phyloP scores from a whole-genome alignment of 2,888 invertebrate species.

The Latheticus oryzae region DNA sequence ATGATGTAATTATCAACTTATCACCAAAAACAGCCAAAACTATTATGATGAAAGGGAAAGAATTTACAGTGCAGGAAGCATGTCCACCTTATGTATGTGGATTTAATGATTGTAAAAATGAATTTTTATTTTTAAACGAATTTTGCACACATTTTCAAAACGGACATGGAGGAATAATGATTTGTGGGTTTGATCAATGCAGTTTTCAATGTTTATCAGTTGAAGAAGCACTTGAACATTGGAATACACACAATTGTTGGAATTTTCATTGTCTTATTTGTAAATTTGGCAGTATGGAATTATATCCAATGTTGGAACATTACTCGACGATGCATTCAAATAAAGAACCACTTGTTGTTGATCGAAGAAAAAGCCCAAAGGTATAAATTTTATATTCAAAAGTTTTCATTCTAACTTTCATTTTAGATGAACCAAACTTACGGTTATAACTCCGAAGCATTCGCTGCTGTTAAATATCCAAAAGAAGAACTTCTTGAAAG shows the following conservation, averaged over 20 bases:
- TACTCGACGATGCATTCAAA: slow-evolving; percentile 65
- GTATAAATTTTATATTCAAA: too few species aligned
- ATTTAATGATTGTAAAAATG: slow-evolving; percentile 45
- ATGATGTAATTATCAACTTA: slow-evolving; percentile 46
- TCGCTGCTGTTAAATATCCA: slow-evolving; percentile 43
- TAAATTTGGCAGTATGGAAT: slow-evolving; percentile 63
- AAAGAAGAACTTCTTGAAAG: slow-evolving; percentile 24
- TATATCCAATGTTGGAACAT: slow-evolving; percentile 63
- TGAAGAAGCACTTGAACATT: slow-evolving; percentile 66
- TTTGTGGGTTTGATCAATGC: slow-evolving; percentile 44
- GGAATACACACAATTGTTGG: slow-evolving; percentile 64
- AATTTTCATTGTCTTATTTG: slow-evolving; percentile 66
- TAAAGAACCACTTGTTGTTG: slow-evolving; percentile 65
- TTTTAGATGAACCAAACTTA: too few species aligned
- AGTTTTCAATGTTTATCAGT: slow-evolving; percentile 29
- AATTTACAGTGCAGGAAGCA: slow-evolving; percentile 50
- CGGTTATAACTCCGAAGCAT: slow-evolving; percentile 48
- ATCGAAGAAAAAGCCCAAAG: slow-evolving; percentile 57
- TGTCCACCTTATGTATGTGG: slow-evolving; percentile 55
- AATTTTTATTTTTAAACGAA: slow-evolving; percentile 51
- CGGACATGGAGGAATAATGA: slow-evolving; percentile 47
- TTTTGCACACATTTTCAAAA: slow-evolving; percentile 59
- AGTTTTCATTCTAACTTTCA: background rate
- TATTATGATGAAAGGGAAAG: slow-evolving; percentile 46
- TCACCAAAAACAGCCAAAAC: slow-evolving; percentile 51